Evolutionary conservation across 2,888 invertebrate species (phyloP).

Genomic region (Drosophila parthenogenetica): DNA sequence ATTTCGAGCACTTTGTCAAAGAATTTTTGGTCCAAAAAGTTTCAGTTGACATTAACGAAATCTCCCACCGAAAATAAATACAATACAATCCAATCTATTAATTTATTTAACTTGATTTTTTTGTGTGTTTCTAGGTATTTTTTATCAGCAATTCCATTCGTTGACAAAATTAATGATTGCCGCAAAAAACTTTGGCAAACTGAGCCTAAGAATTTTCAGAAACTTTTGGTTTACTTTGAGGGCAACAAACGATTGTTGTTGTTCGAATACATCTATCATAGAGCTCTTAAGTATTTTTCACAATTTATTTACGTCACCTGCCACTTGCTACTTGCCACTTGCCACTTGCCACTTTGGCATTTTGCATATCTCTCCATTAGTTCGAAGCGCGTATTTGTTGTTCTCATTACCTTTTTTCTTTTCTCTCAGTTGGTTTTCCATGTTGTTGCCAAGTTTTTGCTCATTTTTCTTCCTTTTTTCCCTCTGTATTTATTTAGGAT

Average conservation of each 20-base stretch:
- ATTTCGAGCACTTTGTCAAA: neutral
- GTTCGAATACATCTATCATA: conserved; percentile 69
- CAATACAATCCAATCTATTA: conserved; percentile 53
- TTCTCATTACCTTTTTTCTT: conserved; percentile 62
- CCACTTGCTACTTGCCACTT: conserved; percentile 52
- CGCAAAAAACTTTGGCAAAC: conserved; percentile 49
- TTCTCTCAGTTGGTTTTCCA: conserved; percentile 21
- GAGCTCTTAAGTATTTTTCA: conserved; percentile 65
- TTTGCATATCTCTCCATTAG: conserved; percentile 73
- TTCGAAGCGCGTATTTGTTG: conserved; percentile 52
- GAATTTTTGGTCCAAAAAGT: conserved; percentile 1
- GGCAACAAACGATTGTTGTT: conserved; percentile 31
- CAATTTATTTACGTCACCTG: conserved; percentile 77
- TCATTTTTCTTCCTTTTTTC: conserved; percentile 50
- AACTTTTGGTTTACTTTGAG: conserved; percentile 44
- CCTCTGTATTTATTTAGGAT: conserved; percentile 65
- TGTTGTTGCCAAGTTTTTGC: conserved; percentile 50
- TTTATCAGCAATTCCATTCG: conserved; percentile 51
- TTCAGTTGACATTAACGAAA: conserved; percentile 12
- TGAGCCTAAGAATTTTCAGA: conserved; percentile 44
- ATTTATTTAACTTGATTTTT: conserved; percentile 50
- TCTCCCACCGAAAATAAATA: conserved; percentile 12
- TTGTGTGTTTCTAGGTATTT: conserved; percentile 19
- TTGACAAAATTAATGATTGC: conserved; percentile 69
- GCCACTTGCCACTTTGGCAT: conserved; percentile 56